phyloP scores from a whole-genome alignment of 2,113 vertebrate species.

The Dermatemys mawii region DNA sequence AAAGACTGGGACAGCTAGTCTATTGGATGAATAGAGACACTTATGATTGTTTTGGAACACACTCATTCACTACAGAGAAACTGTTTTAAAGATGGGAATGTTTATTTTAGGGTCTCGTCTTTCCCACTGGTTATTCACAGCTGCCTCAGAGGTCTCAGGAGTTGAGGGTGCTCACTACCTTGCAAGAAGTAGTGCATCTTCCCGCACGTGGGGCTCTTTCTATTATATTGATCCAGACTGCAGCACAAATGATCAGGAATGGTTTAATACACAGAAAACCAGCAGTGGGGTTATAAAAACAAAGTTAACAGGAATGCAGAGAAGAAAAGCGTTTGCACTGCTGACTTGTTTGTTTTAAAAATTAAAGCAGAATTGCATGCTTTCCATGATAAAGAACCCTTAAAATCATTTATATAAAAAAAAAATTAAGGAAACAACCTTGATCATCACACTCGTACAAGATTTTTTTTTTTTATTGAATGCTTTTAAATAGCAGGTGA shows the following conservation, averaged over 20 bases:
- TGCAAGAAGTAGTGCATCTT: constrained; percentile 10
- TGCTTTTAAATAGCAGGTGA: too few species aligned
- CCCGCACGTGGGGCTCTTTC: not conserved
- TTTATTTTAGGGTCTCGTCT: not conserved
- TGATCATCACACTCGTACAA: not conserved
- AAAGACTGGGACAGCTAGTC: constrained; percentile 34
- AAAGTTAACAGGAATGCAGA: constrained; percentile 9
- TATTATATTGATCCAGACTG: constrained; percentile 2
- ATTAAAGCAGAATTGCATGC: not conserved
- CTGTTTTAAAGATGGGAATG: constrained; percentile 10
- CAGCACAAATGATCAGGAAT: not conserved
- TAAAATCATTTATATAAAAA: constrained; percentile 22
- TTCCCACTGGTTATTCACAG: not conserved
- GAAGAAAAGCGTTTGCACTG: not conserved
- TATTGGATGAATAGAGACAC: constrained; percentile 15
- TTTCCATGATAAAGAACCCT: too few species aligned
- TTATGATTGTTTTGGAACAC: not conserved
- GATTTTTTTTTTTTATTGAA: too few species aligned
- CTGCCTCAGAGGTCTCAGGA: not conserved
- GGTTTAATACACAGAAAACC: not conserved
- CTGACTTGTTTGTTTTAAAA: not conserved
- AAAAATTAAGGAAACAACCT: not conserved
- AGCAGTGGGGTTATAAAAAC: constrained; percentile 36
- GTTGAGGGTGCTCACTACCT: not conserved
- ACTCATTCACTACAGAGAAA: not conserved